Percentiles rank a stretch among this genome's conserved stretches.
phyloP scores from a whole-genome alignment of 2,113 vertebrate species.

The Pangasianodon hypophthalmus region DNA sequence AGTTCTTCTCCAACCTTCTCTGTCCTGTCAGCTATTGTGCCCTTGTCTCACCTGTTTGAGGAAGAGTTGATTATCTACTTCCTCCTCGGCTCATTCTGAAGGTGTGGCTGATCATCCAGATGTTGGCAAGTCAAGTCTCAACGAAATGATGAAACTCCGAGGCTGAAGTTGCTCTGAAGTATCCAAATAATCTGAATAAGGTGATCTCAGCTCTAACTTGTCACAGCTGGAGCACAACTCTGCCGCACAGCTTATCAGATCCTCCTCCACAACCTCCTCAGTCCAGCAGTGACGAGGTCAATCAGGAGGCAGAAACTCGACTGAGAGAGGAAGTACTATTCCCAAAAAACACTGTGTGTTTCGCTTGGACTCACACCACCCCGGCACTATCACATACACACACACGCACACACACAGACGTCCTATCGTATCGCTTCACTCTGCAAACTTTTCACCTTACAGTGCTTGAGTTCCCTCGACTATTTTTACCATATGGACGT shows the following conservation, averaged over 20 bases:
- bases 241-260: constrained; percentile 50
- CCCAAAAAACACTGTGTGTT: constrained; percentile 29
- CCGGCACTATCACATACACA: not conserved
- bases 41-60: constrained; percentile 49
- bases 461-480: not conserved
- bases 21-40: not conserved
- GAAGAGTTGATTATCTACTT: constrained; percentile 32
- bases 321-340: constrained; percentile 21
- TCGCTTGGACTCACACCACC: not conserved
- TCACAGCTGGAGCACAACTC: not conserved
- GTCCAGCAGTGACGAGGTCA: constrained; percentile 15
- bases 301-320: constrained; percentile 16
- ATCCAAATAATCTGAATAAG: not conserved
- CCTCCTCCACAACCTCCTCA: constrained; percentile 31
- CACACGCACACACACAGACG: not conserved
- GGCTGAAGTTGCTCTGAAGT: not conserved
- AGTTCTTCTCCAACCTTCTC: not conserved
- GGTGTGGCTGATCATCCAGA: not conserved
- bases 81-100: constrained; percentile 17
- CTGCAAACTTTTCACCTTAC: constrained; percentile 9
- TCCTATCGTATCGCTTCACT: constrained; percentile 1
- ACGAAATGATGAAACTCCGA: not conserved
- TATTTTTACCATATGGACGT: constrained; percentile 30
- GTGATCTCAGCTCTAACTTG: constrained; percentile 26
- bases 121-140: not conserved